Conservation (phyloP, 2,888 invertebrate genomes). For the Xanthia icteritia region DNA sequence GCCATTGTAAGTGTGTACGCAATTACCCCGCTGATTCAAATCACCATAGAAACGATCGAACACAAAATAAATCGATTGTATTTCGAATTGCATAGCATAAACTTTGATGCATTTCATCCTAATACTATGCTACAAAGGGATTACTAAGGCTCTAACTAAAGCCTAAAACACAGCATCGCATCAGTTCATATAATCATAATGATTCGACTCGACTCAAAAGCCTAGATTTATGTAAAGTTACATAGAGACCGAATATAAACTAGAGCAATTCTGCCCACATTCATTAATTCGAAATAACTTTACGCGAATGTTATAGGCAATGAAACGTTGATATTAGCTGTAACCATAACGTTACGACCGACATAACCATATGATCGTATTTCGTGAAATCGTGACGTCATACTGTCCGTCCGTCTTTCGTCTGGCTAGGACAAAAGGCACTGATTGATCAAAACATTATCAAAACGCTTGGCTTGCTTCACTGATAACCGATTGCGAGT, state of each 20-base stretch:
- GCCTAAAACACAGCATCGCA: conserved; percentile 19
- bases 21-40: neutral
- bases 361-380: conserved; percentile 53
- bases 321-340: conserved; percentile 58
- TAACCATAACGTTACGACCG: conserved; percentile 56
- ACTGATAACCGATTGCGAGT: conserved; percentile 70
- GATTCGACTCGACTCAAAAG: conserved; percentile 4
- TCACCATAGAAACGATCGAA: neutral
- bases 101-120: conserved; percentile 5
- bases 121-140: conserved; percentile 1
- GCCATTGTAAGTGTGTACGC: neutral
- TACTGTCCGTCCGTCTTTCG: conserved; percentile 1
- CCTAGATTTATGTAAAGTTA: conserved; percentile 26
- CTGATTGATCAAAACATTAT: conserved; percentile 73
- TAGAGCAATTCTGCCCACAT: conserved; percentile 33
- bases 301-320: conserved; percentile 59
- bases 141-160: conserved; percentile 1
- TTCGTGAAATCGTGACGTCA: conserved; percentile 31
- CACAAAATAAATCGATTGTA: conserved; percentile 3
- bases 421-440: conserved; percentile 65
- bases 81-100: conserved; percentile 1
- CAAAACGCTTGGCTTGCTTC: conserved; percentile 74
- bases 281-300: conserved; percentile 62
- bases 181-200: conserved; percentile 24
- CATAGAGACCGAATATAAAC: conserved; percentile 10